Conservation (phyloP, 2,797 vertebrate genomes). For the Myotis planiceps region DNA sequence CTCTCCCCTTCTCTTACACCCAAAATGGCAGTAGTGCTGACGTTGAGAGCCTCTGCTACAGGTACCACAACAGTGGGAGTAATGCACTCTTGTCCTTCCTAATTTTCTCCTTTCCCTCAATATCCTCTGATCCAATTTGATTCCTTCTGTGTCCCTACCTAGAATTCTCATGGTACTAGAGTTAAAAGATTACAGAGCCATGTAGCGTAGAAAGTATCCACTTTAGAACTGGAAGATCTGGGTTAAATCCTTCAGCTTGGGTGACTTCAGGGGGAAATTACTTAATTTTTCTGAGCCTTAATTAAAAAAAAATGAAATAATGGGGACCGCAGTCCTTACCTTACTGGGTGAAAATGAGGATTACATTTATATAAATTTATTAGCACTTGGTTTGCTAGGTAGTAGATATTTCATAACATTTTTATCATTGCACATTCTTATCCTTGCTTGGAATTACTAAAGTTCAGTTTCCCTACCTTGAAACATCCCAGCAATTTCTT, state of each 20-base stretch:
- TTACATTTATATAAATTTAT: not conserved
- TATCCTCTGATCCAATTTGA: not conserved
- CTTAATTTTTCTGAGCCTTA: not conserved
- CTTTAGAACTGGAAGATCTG: not conserved
- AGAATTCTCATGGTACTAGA: not conserved
- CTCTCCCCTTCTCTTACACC: not conserved
- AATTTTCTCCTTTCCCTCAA: not conserved
- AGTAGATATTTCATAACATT: not conserved
- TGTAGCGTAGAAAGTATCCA: rapidly evolving
- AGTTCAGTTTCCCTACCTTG: not conserved
- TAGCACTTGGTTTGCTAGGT: not conserved
- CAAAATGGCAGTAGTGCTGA: not conserved
- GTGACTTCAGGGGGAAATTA: not conserved
- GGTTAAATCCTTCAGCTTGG: not conserved
- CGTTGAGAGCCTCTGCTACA: not conserved
- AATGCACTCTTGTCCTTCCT: not conserved
- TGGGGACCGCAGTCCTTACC: not conserved
- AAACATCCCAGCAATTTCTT: not conserved
- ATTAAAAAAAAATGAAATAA: not conserved
- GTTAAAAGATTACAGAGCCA: not conserved
- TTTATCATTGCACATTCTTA: not conserved
- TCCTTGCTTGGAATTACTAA: not conserved
- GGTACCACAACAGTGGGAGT: too few species aligned
- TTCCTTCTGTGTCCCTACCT: not conserved
- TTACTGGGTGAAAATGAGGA: not conserved